A percentile compares a stretch with the other conserved stretches of the same genome.
Conservation (phyloP, 2,888 invertebrate genomes). For the Itoplectis maculator region DNA sequence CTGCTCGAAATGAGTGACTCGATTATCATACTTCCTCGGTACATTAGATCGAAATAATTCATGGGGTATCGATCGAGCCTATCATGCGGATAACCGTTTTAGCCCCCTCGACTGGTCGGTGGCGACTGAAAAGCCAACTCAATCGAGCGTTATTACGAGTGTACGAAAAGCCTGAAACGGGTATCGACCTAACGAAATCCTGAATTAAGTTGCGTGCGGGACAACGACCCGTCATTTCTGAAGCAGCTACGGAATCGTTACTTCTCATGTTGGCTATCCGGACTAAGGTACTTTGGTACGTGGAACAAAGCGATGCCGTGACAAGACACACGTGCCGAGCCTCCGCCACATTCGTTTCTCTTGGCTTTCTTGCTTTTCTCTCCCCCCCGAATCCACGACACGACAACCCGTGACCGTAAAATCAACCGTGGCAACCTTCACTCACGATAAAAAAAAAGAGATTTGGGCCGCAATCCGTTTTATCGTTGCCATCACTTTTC, state of each 20-base stretch:
- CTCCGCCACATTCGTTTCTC: not conserved
- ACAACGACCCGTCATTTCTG: constrained; percentile 5
- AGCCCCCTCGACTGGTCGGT: not conserved
- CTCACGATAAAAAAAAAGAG: not conserved
- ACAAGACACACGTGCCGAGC: constrained; percentile 14
- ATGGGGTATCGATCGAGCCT: not conserved
- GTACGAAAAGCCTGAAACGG: not conserved
- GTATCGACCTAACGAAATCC: constrained; percentile 19
- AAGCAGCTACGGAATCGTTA: constrained; percentile 17
- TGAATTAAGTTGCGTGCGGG: constrained; percentile 29
- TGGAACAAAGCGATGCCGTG: not conserved
- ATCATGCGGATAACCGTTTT: not conserved
- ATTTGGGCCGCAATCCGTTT: not conserved
- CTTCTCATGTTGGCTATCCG: not conserved
- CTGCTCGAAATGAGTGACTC: not conserved
- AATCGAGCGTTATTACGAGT: constrained; percentile 13
- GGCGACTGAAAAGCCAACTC: not conserved
- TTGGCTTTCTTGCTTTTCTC: not conserved
- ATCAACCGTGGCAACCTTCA: not conserved
- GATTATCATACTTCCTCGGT: not conserved
- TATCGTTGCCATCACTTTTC: not conserved
- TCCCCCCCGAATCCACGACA: constrained; percentile 3
- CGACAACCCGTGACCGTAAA: not conserved
- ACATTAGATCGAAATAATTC: not conserved
- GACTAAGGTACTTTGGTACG: constrained; percentile 1